These are phyloP conservation scores for Melanotaenia nigrans DNA, from an alignment of 2,797 vertebrate species.

Conservation along the genomic window DNA sequence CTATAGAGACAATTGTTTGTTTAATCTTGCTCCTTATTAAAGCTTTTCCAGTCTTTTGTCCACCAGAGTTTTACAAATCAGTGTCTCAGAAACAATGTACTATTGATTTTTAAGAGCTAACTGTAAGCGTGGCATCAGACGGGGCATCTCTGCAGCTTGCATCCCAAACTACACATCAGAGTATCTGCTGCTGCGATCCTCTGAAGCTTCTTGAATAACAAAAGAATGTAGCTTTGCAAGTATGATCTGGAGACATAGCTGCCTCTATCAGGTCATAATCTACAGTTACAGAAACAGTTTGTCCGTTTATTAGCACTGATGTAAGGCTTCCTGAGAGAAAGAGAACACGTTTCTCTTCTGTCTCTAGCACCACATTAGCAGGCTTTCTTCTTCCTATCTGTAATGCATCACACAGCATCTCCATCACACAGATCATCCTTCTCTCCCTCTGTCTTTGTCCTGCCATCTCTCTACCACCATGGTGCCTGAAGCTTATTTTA, in stretches of 20 bases:
- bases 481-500: constrained; percentile 47
- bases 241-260: background rate
- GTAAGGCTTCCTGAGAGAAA: constrained; percentile 22
- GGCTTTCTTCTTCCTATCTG: constrained; percentile 51
- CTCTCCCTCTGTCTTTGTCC: constrained; percentile 39
- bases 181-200: no score
- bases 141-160: no score
- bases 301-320: constrained; percentile 46
- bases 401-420: constrained; percentile 57
- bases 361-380: constrained; percentile 55
- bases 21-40: constrained; percentile 13
- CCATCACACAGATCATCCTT: constrained; percentile 53
- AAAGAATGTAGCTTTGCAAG: background rate
- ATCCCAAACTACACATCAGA: no score
- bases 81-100: constrained; percentile 8
- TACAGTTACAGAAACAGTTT: constrained; percentile 40
- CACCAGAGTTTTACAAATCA: constrained; percentile 14
- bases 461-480: constrained; percentile 31
- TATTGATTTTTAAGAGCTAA: constrained; percentile 3
- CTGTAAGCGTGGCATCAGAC: background rate
- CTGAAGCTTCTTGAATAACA: no score
- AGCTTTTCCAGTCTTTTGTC: constrained; percentile 24
- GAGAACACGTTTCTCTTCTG: constrained; percentile 38
- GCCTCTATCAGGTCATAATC: background rate
- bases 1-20: background rate